Evolutionary conservation across 1,140 invertebrate genomes (phyloP).

Genomic region (Sycophaga agraensis): DNA sequence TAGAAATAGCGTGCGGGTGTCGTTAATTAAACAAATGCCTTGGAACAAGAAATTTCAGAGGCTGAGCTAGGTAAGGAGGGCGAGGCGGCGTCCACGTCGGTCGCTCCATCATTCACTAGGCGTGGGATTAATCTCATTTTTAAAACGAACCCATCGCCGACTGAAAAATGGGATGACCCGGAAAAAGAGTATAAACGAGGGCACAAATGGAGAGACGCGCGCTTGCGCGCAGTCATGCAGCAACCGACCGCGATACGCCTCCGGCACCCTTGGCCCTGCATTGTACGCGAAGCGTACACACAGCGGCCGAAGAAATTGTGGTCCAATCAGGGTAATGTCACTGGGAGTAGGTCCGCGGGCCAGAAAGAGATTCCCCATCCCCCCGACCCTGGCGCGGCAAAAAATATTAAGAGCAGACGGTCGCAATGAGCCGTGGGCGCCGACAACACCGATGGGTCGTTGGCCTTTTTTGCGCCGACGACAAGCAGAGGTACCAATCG

Average conservation of each 20-base stretch:
- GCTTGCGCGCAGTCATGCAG: too few species aligned
- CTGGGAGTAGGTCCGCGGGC: not conserved
- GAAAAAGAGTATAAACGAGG: not conserved
- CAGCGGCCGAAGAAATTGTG: conserved; percentile 9
- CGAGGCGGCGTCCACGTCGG: too few species aligned
- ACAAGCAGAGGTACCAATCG: too few species aligned
- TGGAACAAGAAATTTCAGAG: too few species aligned
- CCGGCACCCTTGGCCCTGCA: conserved; percentile 3
- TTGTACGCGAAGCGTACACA: not conserved
- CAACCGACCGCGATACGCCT: too few species aligned
- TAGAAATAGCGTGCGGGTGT: too few species aligned
- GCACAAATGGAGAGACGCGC: not conserved
- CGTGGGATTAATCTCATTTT: not conserved
- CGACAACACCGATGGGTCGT: too few species aligned
- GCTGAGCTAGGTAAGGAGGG: too few species aligned
- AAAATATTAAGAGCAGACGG: conserved; percentile 9
- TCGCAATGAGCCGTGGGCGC: too few species aligned
- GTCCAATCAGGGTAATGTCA: conserved; percentile 13
- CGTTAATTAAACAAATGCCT: too few species aligned
- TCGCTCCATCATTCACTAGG: not conserved
- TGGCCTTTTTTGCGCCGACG: too few species aligned
- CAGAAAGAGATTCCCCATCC: too few species aligned
- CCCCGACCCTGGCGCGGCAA: not conserved
- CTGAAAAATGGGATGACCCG: not conserved
- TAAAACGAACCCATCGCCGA: not conserved